These are phyloP conservation scores for Lineus longissimus DNA, from an alignment of 1,140 invertebrate genomes.

Conservation along the genomic window DNA sequence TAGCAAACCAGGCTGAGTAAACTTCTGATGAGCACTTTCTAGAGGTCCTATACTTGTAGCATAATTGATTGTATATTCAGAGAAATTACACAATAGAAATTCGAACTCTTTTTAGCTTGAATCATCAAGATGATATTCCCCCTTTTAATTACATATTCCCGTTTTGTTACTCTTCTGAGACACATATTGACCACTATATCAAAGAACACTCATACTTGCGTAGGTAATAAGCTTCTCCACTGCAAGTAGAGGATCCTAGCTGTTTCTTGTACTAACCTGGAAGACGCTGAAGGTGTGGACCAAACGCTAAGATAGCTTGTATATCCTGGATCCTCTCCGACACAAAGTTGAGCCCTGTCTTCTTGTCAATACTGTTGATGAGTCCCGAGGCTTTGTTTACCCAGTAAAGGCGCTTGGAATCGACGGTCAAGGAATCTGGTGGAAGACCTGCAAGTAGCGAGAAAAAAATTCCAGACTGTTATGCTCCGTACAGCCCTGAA, in stretches of 20 bases:
- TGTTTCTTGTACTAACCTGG: conserved; percentile 58
- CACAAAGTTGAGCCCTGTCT: conserved; percentile 31
- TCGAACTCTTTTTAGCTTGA: no score
- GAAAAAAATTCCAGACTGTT: no score
- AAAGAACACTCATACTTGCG: not conserved
- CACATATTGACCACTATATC: not conserved
- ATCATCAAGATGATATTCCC: no score
- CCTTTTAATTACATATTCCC: no score
- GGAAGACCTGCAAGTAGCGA: conserved; percentile 40
- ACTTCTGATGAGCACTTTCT: no score
- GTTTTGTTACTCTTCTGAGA: no score
- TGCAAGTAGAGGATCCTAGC: no score
- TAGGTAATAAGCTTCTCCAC: not conserved
- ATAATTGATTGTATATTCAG: no score
- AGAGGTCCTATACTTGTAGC: no score
- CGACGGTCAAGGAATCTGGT: conserved; percentile 52
- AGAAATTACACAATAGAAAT: no score
- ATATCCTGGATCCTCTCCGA: conserved; percentile 41
- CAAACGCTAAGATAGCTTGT: conserved; percentile 64
- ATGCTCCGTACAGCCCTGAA: no score
- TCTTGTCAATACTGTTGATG: conserved; percentile 65
- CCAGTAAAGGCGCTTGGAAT: conserved; percentile 52
- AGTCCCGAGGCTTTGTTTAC: conserved; percentile 58
- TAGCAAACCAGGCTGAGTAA: no score
- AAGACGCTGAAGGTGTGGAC: conserved; percentile 71